Evolutionary conservation across 1,140 invertebrate genomes (phyloP), one percentile per base, ranked within the genome.

Genomic region (Antheraea mylitta): DNA sequence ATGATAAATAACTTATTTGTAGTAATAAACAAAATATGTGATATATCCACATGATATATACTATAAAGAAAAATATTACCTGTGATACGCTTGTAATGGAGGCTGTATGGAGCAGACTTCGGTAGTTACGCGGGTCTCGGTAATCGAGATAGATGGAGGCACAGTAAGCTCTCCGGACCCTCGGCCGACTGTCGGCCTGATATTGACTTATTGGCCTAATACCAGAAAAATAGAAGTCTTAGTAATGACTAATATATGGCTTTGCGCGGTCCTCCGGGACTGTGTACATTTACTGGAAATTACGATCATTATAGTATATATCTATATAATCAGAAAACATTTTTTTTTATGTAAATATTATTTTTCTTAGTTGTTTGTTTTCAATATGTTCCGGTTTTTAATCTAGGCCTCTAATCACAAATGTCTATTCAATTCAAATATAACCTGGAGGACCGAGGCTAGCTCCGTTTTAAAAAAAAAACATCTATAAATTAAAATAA

Each of bases 141-240:
- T 75, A 78, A 78, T 76, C 68, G 64, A 61, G 71, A 78, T 73
- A 73, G 65, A 78, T 78, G 36, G 60, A 13, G 36, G 60, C 16
- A 16, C 45, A 53, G 9, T 53, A 53, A 53, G 45, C 45, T 53
- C 45, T 53, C 10, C 45, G 45, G 16, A 53, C 45, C 45, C 45
- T 53, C 45, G 45, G 45, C 11, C 45, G 9, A 53, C 45, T 53
- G 45, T 53, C 45, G 45, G 45, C 36, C 60, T 61, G 60, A 61
- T 61, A 61, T 61, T 61, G 60, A 61, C 19, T 61, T 61, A 61
- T 61, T 22, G 60, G 19, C 60, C 18, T 61, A 61, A 61, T 61
- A 61, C 60, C 18, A 61, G 60, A 36, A 61, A 61, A 61, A 61
- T 61, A 61, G 45, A 61, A 36, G 0, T 7, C 4, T 61, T 22